Percentiles rank a stretch among this genome's conserved stretches.
Evolutionary conservation across 2,113 vertebrate species (phyloP).

Genomic region (Percina caprodes): DNA sequence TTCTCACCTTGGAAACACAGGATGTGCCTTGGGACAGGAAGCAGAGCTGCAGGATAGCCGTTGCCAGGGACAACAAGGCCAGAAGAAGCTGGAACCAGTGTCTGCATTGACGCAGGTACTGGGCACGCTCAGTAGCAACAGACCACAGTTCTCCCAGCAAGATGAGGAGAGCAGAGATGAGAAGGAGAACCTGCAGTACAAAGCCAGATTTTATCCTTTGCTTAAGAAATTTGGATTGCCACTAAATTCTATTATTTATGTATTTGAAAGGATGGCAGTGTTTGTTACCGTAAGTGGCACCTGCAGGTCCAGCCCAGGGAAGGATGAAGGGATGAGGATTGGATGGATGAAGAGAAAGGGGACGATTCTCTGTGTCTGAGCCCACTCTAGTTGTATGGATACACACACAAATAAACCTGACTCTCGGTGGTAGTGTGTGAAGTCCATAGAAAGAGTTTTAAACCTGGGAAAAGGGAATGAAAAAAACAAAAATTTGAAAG

Average conservation of each 20-base stretch:
- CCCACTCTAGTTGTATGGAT: slow-evolving; percentile 72
- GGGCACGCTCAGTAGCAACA: slow-evolving; percentile 54
- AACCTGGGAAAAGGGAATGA: slow-evolving; percentile 64
- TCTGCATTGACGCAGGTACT: slow-evolving; percentile 45
- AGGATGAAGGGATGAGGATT: slow-evolving; percentile 71
- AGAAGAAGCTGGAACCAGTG: slow-evolving; percentile 75
- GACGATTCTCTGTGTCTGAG: slow-evolving; percentile 28
- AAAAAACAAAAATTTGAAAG: not conserved
- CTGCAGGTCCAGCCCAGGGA: slow-evolving; percentile 72
- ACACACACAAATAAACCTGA: slow-evolving; percentile 79
- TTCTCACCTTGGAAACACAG: slow-evolving; percentile 69
- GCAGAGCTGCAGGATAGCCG: slow-evolving; percentile 76
- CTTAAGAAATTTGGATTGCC: not conserved
- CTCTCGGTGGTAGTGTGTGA: slow-evolving; percentile 83
- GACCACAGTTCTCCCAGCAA: slow-evolving; percentile 69
- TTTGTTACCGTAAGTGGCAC: slow-evolving; percentile 73
- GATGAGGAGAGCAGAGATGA: slow-evolving; percentile 78
- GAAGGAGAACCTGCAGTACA: slow-evolving; percentile 75
- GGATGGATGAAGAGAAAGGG: slow-evolving; percentile 74
- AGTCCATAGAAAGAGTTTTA: slow-evolving; percentile 76
- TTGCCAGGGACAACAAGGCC: slow-evolving; percentile 74
- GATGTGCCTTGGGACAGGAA: slow-evolving; percentile 60
- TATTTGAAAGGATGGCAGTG: not conserved
- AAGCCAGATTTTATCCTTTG: not conserved
- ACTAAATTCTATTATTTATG: not conserved